These are phyloP conservation scores for Melanostigma gelatinosum DNA, from an alignment of 2,113 vertebrate species.

Conservation along the genomic window DNA sequence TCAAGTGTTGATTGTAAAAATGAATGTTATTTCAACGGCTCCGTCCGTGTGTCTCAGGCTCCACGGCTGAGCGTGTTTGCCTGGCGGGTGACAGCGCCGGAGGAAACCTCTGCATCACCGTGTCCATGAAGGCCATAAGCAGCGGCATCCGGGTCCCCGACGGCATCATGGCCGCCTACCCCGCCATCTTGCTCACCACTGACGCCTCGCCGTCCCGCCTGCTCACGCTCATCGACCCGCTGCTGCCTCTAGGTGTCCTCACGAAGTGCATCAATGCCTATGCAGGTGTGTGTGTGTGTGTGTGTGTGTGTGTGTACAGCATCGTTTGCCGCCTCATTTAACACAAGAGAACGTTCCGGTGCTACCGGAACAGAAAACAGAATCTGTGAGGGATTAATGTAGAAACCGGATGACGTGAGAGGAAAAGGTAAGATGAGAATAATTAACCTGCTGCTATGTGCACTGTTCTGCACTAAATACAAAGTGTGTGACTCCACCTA, in stretches of 20 bases:
- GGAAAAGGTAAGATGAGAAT: slow-evolving; percentile 3
- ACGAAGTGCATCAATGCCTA: slow-evolving; percentile 90
- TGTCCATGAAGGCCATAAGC: slow-evolving; percentile 88
- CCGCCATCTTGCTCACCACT: slow-evolving; percentile 86
- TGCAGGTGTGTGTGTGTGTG: slow-evolving; percentile 80
- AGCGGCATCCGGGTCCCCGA: slow-evolving; percentile 86
- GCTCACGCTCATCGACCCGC: slow-evolving; percentile 89
- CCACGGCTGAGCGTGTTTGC: slow-evolving; percentile 88
- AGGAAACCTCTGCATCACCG: slow-evolving; percentile 91
- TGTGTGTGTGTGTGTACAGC: not conserved
- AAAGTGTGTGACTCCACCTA: not conserved
- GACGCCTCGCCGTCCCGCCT: slow-evolving; percentile 90
- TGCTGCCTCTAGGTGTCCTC: slow-evolving; percentile 90
- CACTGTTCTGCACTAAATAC: not conserved
- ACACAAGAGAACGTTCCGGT: slow-evolving; percentile 7
- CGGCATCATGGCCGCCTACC: slow-evolving; percentile 91
- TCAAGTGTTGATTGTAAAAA: too few relatives aligned
- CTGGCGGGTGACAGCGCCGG: slow-evolving; percentile 92
- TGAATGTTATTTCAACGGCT: not conserved
- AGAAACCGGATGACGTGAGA: slow-evolving; percentile 7
- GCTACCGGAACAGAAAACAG: slow-evolving; percentile 14
- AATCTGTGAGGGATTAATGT: slow-evolving; percentile 16
- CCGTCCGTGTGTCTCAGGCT: slow-evolving; percentile 77
- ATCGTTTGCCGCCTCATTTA: slow-evolving; percentile 42
- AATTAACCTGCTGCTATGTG: not conserved